Base-by-base conservation (phyloP, 2,113 vertebrate genomes). In the Corythornis cristatus region DNA sequence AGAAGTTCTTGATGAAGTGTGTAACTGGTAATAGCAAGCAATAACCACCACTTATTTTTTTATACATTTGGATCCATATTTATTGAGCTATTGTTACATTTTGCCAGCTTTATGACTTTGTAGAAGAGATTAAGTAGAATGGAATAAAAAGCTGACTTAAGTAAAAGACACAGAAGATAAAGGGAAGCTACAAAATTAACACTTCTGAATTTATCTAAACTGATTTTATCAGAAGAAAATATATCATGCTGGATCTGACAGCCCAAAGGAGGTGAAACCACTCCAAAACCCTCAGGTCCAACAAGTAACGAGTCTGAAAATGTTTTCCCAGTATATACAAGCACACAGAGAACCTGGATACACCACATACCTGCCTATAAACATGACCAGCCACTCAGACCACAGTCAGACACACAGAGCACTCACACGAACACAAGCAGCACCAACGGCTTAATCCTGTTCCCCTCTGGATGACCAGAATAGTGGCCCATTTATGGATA, bases 1-100 rank as follows among this genome's bases (percentile, higher is more conserved):
- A 84, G 62, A 70, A 81, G 43, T 74, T 95, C 15, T 87, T 79
- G 35, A 33, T 22, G 37, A 87, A 53, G 29, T 1, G 1, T 82
- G 28, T 74, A 91, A 91, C 57, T 90, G 50, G 33, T 76, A 64
- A 90, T 74, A 84, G 33, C 33, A 91, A 95, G 57, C 22, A 88
- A 50, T 77, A 73, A 42, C 50, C 62, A 40, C 28, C 7, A 1
- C 42, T 82, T 93, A 56, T 4, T 0, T 4, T 91, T 95, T 65
- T 79, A 56, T 51, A 13, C 6, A 15, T 86, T 75, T 20, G 3
- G 46, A 93, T 94, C 79, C 33, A 71, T 93, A 81, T 88, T 85
- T 94, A 93, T 78, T 92, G 89, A 89, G 74, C 31, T 54, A 60
- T 50, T 89, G 17, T 65, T 89, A 45, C 4, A 3, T 71, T 86